Evolutionary conservation across 2,797 vertebrate species (phyloP).

Genomic region (Rhinogobio ventralis): DNA sequence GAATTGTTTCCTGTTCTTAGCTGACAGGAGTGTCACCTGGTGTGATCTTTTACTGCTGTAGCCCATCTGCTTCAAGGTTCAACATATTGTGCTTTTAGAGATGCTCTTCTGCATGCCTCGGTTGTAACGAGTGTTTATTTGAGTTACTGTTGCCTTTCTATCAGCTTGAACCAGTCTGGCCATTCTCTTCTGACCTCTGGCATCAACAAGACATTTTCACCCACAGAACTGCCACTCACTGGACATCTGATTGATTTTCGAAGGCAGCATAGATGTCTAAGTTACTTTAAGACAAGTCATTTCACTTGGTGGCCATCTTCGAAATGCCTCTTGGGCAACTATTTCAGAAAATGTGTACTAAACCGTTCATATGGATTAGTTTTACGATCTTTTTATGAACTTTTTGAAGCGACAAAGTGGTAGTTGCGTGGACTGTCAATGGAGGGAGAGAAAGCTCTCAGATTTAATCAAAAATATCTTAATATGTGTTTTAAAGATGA

Average conservation of each 20-base stretch:
- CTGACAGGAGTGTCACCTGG: not conserved
- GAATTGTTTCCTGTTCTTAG: not conserved
- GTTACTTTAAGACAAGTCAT: no score
- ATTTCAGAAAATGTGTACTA: no score
- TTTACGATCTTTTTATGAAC: no score
- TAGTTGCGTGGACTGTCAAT: no score
- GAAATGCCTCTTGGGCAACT: no score
- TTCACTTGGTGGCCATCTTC: no score
- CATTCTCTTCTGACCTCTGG: slow-evolving; percentile 56
- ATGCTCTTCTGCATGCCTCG: not conserved
- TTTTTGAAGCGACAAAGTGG: no score
- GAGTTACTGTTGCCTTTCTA: slow-evolving; percentile 22
- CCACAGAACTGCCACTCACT: not conserved
- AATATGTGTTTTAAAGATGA: not conserved
- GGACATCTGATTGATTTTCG: no score
- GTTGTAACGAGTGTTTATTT: not conserved
- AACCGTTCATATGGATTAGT: no score
- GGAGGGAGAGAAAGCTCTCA: no score
- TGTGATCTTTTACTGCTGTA: not conserved
- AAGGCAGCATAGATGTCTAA: no score
- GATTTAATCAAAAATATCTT: not conserved
- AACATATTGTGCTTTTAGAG: not conserved
- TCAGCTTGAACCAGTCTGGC: slow-evolving; percentile 45
- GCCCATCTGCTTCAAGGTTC: not conserved
- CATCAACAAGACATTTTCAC: slow-evolving; percentile 49